Conservation (phyloP, 1,140 invertebrate genomes). For the Drosophila suzukii region DNA sequence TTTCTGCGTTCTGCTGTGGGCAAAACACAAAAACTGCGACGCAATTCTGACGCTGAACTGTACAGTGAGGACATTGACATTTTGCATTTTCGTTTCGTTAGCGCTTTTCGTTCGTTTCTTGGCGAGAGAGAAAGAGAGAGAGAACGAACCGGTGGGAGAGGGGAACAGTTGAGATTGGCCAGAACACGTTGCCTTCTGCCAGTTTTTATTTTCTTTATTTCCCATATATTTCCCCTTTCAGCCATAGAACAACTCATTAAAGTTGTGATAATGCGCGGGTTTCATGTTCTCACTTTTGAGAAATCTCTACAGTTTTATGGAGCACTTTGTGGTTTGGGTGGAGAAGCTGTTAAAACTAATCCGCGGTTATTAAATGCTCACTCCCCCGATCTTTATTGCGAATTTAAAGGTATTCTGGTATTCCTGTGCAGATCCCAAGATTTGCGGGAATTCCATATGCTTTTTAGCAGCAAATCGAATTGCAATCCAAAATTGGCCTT, state of each 20-base stretch:
- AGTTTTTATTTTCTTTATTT: constrained; percentile 20
- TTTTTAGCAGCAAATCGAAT: neutral
- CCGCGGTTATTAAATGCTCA: neutral
- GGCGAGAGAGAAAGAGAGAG: constrained; percentile 14
- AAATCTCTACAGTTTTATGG: constrained; percentile 60
- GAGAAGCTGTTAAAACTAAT: constrained; percentile 6
- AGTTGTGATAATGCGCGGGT: constrained; percentile 71
- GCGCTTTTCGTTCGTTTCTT: constrained; percentile 76
- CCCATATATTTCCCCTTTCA: constrained; percentile 24
- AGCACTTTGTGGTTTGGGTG: constrained; percentile 18
- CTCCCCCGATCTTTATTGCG: constrained; percentile 4
- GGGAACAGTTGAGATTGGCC: constrained; percentile 33
- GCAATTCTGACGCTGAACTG: constrained; percentile 80
- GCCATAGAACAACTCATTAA: constrained; percentile 66
- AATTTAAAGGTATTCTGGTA: constrained; percentile 15
- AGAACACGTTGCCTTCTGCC: constrained; percentile 40
- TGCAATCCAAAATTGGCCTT: constrained; percentile 5
- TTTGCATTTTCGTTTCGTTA: constrained; percentile 84
- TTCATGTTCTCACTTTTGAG: constrained; percentile 54
- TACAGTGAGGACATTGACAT: constrained; percentile 84
- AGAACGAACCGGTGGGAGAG: constrained; percentile 11
- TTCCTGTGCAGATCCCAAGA: constrained; percentile 1
- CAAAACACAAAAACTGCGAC: constrained; percentile 81
- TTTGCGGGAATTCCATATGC: constrained; percentile 13
- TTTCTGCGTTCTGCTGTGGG: constrained; percentile 56